phyloP scores from a whole-genome alignment of 2,797 vertebrate species.

The Karalla daura region DNA sequence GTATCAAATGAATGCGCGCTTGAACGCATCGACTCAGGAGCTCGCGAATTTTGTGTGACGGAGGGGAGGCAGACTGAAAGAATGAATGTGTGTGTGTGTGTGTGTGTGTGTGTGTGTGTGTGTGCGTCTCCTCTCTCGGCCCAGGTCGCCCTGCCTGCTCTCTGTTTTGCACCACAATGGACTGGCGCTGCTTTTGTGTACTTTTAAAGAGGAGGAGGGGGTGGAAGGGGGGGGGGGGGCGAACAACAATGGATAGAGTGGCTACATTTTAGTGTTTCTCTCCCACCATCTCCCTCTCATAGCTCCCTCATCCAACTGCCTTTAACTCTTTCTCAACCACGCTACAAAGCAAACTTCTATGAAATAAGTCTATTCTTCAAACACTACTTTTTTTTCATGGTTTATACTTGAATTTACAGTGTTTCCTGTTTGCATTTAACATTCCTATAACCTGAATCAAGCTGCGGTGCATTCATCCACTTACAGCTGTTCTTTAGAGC shows the following conservation, averaged over 20 bases:
- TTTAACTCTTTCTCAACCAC: constrained; percentile 14
- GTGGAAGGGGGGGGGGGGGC: constrained; percentile 3
- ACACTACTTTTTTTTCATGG: no score
- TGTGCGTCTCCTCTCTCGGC: constrained; percentile 37
- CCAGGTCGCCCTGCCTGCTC: constrained; percentile 56
- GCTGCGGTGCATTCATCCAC: no score
- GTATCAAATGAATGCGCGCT: constrained; percentile 13
- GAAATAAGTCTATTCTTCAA: no score
- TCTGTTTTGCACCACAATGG: constrained; percentile 78
- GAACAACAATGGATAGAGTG: constrained; percentile 55
- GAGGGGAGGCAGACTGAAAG: constrained; percentile 21
- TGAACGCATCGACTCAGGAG: constrained; percentile 1
- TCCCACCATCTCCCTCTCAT: constrained; percentile 15
- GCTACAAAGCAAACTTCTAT: neutral
- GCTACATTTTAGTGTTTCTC: constrained; percentile 50
- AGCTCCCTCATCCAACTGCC: neutral
- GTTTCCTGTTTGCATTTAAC: no score
- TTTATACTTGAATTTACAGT: no score
- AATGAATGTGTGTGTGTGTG: constrained; percentile 42
- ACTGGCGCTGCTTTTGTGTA: constrained; percentile 74
- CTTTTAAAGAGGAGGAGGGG: constrained; percentile 50
- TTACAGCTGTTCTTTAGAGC: no score
- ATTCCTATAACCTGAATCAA: no score
- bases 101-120: constrained; percentile 29
- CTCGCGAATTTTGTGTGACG: constrained; percentile 32